Evolutionary conservation across 2,113 vertebrate genomes (phyloP).

Genomic region (Oncorhynchus kisutch): DNA sequence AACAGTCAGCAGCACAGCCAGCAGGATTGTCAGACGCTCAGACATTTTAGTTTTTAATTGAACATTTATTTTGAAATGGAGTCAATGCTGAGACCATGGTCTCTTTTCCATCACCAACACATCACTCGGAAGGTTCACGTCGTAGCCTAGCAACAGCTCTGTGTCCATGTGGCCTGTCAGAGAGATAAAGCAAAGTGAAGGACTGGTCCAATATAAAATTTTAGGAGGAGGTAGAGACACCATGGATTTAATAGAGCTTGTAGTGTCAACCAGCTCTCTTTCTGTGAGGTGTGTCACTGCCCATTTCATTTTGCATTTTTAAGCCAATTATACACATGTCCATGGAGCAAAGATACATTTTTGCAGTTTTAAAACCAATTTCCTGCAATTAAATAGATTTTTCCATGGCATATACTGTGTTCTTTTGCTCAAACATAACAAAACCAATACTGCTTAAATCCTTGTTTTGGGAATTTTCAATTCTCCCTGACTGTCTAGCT

Average conservation of each 20-base stretch:
- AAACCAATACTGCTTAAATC: no score
- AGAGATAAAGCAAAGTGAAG: neutral
- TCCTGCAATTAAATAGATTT: no score
- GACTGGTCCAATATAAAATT: neutral
- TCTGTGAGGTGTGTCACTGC: neutral
- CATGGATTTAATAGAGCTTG: neutral
- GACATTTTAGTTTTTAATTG: neutral
- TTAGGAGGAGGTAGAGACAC: neutral
- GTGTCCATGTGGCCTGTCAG: conserved; percentile 84
- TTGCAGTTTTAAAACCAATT: no score
- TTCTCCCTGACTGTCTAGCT: no score
- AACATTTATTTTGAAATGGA: no score
- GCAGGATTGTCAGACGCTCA: conserved; percentile 85
- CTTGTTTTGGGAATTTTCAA: no score
- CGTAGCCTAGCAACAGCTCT: conserved; percentile 84
- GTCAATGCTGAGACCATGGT: no score
- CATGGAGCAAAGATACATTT: no score
- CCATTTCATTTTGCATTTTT: neutral
- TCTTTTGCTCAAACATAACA: no score
- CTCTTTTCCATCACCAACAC: conserved; percentile 68
- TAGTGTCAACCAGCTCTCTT: neutral
- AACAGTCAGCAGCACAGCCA: conserved; percentile 89
- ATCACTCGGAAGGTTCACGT: conserved; percentile 79
- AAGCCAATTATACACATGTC: no score
- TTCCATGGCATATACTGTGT: no score